Evolutionary conservation across 2,797 vertebrate species (phyloP), one percentile per base, ranked within the genome.

Genomic region (Takifugu ocellatus): DNA sequence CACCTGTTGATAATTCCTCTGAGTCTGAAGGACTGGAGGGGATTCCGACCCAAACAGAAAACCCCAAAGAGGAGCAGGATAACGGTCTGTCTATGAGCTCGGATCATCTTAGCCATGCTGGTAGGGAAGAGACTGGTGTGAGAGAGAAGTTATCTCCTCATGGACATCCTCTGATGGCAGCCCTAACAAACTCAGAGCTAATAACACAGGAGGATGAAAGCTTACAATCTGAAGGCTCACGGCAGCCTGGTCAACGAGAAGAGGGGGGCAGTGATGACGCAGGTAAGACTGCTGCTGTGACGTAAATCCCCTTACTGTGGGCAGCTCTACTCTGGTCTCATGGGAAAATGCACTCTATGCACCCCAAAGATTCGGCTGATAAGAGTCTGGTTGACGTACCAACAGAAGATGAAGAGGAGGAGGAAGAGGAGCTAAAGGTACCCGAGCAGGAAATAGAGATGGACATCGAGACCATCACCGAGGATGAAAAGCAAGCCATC

Each of bases 401-500:
- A 29, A 67, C 73, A 2, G 68, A 71, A 16, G 66, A 72, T 1
- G 61, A 74, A 2, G 79, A 78, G 0, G 83, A 82, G 0, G 75
- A 75, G 0, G 82, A 83, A 0, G 91, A 83, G 47, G 95, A 96
- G 57, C 90, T 98, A 26, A 97, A 92, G 59, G 87, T 90, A 16
- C 97, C 97, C 0, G 95, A 97, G 51, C 93, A 96, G 53, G 97
- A 98, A 85, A 85, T 94, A 14, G 85, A 93, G 61, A 84, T 99
- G 75, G 93, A 97, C 81, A 87, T 84, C 56, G 90, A 84, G 60
- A 56, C 70, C 58, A 93, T 99, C 69, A 87, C 91, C 1, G 95
- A 98, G 55, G 96, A 98, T 51, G 97, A 99, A 85, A 99, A 97
- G 64, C 95, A 98, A 87, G 97, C 96, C 42, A 95, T 98, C 77